Conservation (phyloP, 2,113 vertebrate species). For the Cyanistes caeruleus region DNA sequence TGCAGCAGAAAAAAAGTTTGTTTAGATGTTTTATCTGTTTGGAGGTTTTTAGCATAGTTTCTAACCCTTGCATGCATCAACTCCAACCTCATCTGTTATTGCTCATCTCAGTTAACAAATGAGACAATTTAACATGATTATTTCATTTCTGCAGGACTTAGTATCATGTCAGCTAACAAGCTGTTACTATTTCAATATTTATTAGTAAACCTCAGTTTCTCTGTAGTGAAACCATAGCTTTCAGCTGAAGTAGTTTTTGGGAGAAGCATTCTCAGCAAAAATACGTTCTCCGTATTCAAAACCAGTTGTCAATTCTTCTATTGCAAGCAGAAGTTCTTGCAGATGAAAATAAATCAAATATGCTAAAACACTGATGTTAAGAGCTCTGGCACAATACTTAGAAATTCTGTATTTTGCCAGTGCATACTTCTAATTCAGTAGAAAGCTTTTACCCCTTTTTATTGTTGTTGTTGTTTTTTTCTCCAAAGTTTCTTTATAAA, state of each 20-base stretch:
- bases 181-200: not conserved
- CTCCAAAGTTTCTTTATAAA: not conserved
- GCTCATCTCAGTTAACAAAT: not conserved
- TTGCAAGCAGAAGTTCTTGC: not conserved
- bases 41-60: not conserved
- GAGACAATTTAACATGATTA: not conserved
- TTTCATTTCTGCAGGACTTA: not conserved
- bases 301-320: not conserved
- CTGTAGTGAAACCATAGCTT: not conserved
- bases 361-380: not conserved
- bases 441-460: not conserved
- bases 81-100: not conserved
- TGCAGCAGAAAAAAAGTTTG: not conserved
- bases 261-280: not conserved
- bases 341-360: slow-evolving; percentile 1
- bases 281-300: not conserved
- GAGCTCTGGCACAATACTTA: not conserved
- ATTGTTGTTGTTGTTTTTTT: not conserved
- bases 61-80: not conserved
- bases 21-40: not conserved
- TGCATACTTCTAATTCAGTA: not conserved
- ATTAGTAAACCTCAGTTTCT: not conserved
- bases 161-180: not conserved
- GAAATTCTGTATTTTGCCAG: not conserved
- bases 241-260: not conserved